phyloP scores from a whole-genome alignment of 2,797 vertebrate genomes.

The Anguilla megastoma region DNA sequence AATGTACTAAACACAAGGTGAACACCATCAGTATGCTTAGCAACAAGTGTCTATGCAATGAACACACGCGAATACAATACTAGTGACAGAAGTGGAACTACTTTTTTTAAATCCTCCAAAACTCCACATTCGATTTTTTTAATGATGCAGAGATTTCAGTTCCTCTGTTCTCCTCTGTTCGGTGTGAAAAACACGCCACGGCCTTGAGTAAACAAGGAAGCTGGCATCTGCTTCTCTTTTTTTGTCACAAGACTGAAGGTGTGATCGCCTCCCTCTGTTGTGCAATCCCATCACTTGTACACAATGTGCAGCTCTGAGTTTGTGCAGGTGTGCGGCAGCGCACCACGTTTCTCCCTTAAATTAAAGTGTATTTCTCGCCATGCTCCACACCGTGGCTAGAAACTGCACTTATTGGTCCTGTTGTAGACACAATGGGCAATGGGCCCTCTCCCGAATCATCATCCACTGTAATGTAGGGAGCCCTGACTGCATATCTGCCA shows the following conservation, averaged over 20 bases:
- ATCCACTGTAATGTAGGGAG: background rate
- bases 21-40: too few relatives aligned
- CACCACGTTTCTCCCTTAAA: background rate
- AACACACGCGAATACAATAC: background rate
- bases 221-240: background rate
- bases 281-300: background rate
- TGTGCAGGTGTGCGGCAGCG: background rate
- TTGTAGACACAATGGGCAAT: background rate
- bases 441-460: too few relatives aligned
- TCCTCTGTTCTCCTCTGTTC: background rate
- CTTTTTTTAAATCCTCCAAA: background rate
- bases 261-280: background rate
- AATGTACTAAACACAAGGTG: too few relatives aligned
- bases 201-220: background rate
- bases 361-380: background rate
- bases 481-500: background rate
- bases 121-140: background rate
- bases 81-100: background rate
- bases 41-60: too few relatives aligned
- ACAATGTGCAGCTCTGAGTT: background rate
- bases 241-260: background rate
- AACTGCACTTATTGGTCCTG: background rate
- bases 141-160: background rate
- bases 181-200: background rate
- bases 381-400: background rate